These are phyloP conservation scores for Aleadryas rufinucha DNA, from an alignment of 2,113 vertebrate species.

Conservation along the genomic window DNA sequence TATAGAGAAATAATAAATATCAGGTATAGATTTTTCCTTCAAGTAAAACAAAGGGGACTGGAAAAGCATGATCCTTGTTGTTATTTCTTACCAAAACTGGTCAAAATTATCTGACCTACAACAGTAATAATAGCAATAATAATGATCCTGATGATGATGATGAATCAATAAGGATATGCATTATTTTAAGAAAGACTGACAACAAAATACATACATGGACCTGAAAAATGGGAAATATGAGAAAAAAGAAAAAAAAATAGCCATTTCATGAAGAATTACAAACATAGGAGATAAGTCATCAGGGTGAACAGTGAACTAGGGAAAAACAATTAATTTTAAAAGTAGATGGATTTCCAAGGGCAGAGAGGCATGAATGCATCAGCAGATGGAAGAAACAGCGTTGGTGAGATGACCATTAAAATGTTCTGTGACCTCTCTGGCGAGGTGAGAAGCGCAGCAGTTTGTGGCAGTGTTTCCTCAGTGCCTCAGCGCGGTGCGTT, in stretches of 20 bases:
- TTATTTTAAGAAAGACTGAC: neutral
- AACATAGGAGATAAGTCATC: neutral
- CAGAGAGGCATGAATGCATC: neutral
- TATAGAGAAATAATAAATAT: neutral
- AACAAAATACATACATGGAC: neutral
- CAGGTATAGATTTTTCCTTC: neutral
- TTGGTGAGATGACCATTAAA: neutral
- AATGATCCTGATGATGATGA: neutral
- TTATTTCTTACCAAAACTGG: neutral
- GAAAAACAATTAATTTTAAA: neutral
- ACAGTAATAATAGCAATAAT: neutral
- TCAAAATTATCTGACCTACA: neutral
- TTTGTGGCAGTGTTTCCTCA: neutral
- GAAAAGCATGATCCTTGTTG: neutral
- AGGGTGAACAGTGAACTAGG: neutral
- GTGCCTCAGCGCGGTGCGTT: fast-evolving
- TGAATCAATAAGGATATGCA: neutral
- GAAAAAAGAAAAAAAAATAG: neutral
- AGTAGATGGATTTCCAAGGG: neutral
- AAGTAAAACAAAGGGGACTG: neutral
- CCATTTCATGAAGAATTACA: neutral
- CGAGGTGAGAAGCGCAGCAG: neutral
- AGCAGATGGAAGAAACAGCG: neutral
- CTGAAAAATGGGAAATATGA: neutral
- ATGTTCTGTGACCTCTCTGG: neutral